These are phyloP conservation scores for Protodeltote pygarga DNA, from an alignment of 2,888 invertebrate species.

Conservation along the genomic window DNA sequence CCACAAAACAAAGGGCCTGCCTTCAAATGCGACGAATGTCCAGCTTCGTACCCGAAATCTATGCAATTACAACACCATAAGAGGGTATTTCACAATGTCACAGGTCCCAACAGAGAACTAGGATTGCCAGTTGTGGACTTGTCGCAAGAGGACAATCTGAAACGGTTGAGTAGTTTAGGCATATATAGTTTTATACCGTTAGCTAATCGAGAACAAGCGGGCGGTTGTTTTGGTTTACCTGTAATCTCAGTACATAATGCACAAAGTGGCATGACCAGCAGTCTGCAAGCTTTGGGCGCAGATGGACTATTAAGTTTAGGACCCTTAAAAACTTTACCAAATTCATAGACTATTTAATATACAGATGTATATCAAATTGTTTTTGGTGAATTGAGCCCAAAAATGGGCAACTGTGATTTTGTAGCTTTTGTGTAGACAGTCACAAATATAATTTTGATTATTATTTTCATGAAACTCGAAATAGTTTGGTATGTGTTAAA, in stretches of 20 bases:
- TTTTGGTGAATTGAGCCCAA: conserved; percentile 12
- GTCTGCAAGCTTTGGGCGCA: conserved; percentile 89
- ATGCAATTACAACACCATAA: conserved; percentile 89
- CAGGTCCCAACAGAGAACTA: conserved; percentile 85
- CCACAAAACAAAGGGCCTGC: conserved; percentile 73
- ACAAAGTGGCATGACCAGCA: conserved; percentile 86
- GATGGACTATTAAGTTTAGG: conserved; percentile 91
- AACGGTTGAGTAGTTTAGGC: conserved; percentile 88
- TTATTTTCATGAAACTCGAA: conserved; percentile 4
- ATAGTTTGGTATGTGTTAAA: conserved; percentile 1
- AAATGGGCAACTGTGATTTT: conserved; percentile 34
- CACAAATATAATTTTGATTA: conserved; percentile 11
- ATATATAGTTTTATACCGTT: conserved; percentile 92
- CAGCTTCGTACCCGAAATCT: conserved; percentile 90
- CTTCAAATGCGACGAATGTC: conserved; percentile 90
- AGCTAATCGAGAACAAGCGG: conserved; percentile 87
- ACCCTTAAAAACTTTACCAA: conserved; percentile 88
- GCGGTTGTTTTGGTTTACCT: conserved; percentile 90
- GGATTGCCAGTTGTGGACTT: conserved; percentile 92
- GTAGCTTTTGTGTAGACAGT: conserved; percentile 13
- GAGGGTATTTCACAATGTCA: conserved; percentile 79
- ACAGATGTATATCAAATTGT: neutral
- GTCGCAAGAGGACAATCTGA: conserved; percentile 89
- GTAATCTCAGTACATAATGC: conserved; percentile 89
- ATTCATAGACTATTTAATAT: conserved; percentile 57